Evolutionary conservation across 2,113 vertebrate species (phyloP).

Genomic region (Microtus ochrogaster): DNA sequence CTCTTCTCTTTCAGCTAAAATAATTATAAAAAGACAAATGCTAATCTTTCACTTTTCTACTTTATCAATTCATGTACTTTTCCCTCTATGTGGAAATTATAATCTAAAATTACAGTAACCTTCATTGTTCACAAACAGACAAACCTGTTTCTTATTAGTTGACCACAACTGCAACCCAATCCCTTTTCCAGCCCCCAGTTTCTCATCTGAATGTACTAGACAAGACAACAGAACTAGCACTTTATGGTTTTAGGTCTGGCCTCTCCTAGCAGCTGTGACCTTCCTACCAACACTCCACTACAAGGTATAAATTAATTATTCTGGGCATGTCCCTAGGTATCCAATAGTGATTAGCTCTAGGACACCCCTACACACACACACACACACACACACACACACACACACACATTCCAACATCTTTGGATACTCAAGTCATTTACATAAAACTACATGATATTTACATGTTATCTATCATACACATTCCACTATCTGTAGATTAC

Average conservation of each 20-base stretch:
- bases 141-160: conserved; percentile 26
- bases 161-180: background rate
- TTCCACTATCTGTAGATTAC: background rate
- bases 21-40: conserved; percentile 18
- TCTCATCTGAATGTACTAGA: conserved; percentile 27
- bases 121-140: conserved; percentile 40
- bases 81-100: conserved; percentile 1
- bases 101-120: conserved; percentile 58
- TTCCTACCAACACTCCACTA: conserved; percentile 7
- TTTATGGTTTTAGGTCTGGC: conserved; percentile 8
- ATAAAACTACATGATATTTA: background rate
- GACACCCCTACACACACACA: no score
- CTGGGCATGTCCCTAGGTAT: background rate
- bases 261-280: background rate
- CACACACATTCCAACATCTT: background rate
- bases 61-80: conserved; percentile 34
- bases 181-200: conserved; percentile 33
- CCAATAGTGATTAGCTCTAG: background rate
- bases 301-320: background rate
- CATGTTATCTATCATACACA: background rate
- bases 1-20: background rate
- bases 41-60: conserved; percentile 11
- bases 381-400: background rate
- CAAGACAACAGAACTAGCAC: conserved; percentile 15
- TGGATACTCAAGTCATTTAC: background rate